phyloP scores from a whole-genome alignment of 2,888 invertebrate genomes.

The Catocala nupta region DNA sequence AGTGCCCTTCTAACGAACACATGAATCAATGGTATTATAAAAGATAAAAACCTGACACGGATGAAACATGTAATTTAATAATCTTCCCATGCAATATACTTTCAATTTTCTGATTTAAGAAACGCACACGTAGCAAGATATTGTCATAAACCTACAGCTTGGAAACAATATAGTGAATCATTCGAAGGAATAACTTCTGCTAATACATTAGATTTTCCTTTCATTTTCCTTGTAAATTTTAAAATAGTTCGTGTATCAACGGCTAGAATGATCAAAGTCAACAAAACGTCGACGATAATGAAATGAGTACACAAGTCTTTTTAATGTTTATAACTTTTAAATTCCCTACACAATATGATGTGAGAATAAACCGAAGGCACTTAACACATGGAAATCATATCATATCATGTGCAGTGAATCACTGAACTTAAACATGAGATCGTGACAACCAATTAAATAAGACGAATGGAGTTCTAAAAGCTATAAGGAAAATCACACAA shows the following conservation, averaged over 20 bases:
- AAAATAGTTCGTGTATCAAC: no score
- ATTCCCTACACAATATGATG: background rate
- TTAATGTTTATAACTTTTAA: background rate
- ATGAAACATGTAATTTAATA: background rate
- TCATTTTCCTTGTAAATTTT: no score
- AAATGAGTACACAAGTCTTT: no score
- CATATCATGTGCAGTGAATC: conserved; percentile 12
- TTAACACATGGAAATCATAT: conserved; percentile 10
- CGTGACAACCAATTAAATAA: conserved; percentile 31
- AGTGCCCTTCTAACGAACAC: conserved; percentile 1
- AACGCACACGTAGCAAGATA: background rate
- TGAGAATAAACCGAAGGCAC: conserved; percentile 6
- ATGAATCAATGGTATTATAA: background rate
- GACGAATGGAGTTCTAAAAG: conserved; percentile 15
- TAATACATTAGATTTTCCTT: no score
- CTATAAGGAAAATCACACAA: conserved; percentile 44
- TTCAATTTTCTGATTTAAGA: background rate
- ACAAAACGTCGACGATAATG: no score
- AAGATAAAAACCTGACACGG: conserved; percentile 7
- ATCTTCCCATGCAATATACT: no score
- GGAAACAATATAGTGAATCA: background rate
- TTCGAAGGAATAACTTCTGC: background rate
- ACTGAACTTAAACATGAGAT: conserved; percentile 18
- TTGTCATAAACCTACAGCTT: no score
- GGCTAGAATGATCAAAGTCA: no score